phyloP scores from a whole-genome alignment of 2,113 vertebrate species.

The Peromyscus polionotus region DNA sequence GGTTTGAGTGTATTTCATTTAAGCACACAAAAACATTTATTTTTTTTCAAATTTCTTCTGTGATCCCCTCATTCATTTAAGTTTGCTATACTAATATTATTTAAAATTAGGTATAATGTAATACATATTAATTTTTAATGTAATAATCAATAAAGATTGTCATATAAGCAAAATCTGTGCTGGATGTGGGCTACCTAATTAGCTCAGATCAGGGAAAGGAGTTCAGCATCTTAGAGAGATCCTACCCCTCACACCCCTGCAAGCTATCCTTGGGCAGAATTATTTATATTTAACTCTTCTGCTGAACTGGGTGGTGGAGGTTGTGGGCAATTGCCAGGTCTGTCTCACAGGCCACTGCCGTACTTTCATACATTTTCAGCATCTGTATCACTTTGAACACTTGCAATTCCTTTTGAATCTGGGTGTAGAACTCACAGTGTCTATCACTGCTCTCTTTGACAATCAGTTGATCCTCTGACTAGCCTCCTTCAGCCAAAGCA shows the following conservation, averaged over 20 bases:
- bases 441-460: background rate
- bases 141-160: background rate
- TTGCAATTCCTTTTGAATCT: background rate
- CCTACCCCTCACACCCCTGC: too few relatives aligned
- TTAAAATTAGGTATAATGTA: background rate
- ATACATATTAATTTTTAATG: background rate
- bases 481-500: background rate
- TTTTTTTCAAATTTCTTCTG: conserved; percentile 12
- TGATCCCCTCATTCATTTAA: background rate
- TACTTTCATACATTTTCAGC: background rate
- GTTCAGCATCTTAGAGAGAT: conserved; percentile 1
- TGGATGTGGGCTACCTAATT: background rate
- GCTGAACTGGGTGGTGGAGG: background rate
- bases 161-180: background rate
- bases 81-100: background rate
- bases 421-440: background rate
- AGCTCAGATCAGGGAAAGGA: background rate
- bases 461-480: background rate
- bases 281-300: background rate
- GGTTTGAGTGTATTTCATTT: conserved; percentile 37
- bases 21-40: background rate
- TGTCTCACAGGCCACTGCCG: background rate
- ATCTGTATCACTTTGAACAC: background rate
- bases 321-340: background rate
- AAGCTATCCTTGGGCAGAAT: background rate